Base-by-base conservation (phyloP, 2,113 vertebrate genomes). In the Phrynocephalus versicolor region DNA sequence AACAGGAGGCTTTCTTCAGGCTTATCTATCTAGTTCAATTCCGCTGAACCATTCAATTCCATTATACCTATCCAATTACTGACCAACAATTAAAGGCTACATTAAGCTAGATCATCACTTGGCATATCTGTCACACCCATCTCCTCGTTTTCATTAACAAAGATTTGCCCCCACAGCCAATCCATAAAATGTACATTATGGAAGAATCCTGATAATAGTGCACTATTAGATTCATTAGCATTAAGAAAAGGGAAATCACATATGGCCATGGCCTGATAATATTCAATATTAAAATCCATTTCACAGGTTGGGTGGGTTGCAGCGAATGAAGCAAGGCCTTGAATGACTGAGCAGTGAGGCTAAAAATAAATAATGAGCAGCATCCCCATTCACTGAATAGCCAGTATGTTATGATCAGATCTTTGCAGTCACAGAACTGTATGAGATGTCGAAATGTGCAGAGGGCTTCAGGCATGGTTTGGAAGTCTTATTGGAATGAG, bases 171-270 rank as follows among this genome's bases (percentile, higher is more conserved):
- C 79, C 76, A 33, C 85, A 94, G 92, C 88, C 79, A 92, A 93
- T 92, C 91, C 93, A 94, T 93, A 93, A 92, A 80, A 86, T 88
- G 82, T 83, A 81, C 89, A 88, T 90, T 89, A 89, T 79, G 86
- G 71, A 79, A 41, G 88, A 89, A 92, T 78, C 35, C 84, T 91
- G 91, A 87, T 92, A 91, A 92, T 90, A 92, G 87, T 83, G 55
- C 33, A 74, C 88, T 88, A 80, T 92, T 92, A 92, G 91, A 60
- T 93, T 94, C 92, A 93, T 93, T 94, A 93, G 91, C 37, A 91
- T 81, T 92, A 89, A 93, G 92, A 92, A 90, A 92, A 87, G 79
- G 87, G 81, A 88, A 93, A 88, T 88, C 72, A 73, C 83, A 67
- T 70, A 82, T 58, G 79, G 89, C 84, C 91, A 72, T 79, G 23